Conservation (phyloP, 1,140 invertebrate species). For the Zelostemma sp. region DNA sequence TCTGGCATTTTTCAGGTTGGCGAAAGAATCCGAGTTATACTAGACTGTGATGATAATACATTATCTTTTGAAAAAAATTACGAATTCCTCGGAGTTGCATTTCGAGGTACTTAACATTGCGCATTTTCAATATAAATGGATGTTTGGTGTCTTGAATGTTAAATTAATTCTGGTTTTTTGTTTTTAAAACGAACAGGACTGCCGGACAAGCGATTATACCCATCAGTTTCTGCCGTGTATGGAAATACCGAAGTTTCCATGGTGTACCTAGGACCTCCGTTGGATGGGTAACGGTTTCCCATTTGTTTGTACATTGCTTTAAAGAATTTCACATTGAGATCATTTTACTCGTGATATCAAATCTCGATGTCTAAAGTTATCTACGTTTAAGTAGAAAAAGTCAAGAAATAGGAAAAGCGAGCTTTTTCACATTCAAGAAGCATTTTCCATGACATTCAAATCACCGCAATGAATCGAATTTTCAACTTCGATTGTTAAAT, state of each 20-base stretch:
- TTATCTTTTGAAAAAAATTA: conserved; percentile 98
- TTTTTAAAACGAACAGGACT: conserved; percentile 76
- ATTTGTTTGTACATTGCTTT: too few species aligned
- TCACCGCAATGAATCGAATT: too few species aligned
- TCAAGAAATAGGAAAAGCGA: background rate
- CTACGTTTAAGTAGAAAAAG: conserved; percentile 44
- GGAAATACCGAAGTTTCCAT: conserved; percentile 99
- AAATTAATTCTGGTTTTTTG: too few species aligned
- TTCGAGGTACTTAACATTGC: conserved; percentile 78
- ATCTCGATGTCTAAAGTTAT: conserved; percentile 1
- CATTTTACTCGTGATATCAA: background rate
- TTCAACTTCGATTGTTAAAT: too few species aligned
- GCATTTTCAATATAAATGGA: too few species aligned
- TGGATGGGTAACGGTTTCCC: conserved; percentile 96
- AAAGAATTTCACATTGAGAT: too few species aligned
- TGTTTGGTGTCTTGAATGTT: too few species aligned
- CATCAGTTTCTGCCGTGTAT: conserved; percentile 97
- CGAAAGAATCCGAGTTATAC: conserved; percentile 94
- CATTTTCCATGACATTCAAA: background rate
- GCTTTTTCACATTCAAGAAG: background rate
- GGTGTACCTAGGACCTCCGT: conserved; percentile 95
- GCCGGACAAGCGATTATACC: conserved; percentile 94
- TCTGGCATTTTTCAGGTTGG: conserved; percentile 80
- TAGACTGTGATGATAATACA: conserved; percentile 97
- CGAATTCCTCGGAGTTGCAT: conserved; percentile 98